Evolutionary conservation across 2,113 vertebrate species (phyloP).

Genomic region (Psittacula cyanocephala): DNA sequence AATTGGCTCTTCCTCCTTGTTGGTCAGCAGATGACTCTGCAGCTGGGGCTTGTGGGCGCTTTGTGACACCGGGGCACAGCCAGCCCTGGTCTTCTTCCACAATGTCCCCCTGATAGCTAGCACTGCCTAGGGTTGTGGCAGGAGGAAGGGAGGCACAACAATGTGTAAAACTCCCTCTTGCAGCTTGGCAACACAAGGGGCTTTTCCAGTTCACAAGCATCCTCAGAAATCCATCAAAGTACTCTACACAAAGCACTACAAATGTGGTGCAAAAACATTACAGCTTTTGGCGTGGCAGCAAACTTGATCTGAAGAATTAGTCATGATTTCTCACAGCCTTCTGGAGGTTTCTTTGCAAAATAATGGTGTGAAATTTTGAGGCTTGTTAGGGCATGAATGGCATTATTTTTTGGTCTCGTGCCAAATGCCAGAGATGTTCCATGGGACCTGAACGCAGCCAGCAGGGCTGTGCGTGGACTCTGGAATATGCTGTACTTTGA

Average conservation of each 20-base stretch:
- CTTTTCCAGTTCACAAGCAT: not conserved
- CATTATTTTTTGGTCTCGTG: not conserved
- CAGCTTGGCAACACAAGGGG: not conserved
- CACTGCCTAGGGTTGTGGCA: not conserved
- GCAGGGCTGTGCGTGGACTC: not conserved
- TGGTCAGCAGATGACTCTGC: not conserved
- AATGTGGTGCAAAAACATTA: not conserved
- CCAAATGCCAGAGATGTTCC: not conserved
- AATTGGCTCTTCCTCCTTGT: not conserved
- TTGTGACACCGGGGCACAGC: not conserved
- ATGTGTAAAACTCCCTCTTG: not conserved
- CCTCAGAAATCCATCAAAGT: not conserved
- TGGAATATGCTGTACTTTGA: not conserved
- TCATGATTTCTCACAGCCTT: not conserved
- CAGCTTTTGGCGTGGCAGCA: not conserved
- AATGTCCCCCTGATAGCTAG: fast-evolving
- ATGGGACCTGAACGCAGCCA: not conserved
- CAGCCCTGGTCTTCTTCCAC: not conserved
- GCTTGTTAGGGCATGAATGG: not conserved
- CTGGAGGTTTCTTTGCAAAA: not conserved
- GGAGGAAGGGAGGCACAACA: not conserved
- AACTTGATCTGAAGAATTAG: not conserved
- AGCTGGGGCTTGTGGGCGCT: fast-evolving
- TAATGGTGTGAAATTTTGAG: not conserved
- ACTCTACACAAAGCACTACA: not conserved